phyloP scores from a whole-genome alignment of 2,113 vertebrate genomes.

The Bettongia penicillata region DNA sequence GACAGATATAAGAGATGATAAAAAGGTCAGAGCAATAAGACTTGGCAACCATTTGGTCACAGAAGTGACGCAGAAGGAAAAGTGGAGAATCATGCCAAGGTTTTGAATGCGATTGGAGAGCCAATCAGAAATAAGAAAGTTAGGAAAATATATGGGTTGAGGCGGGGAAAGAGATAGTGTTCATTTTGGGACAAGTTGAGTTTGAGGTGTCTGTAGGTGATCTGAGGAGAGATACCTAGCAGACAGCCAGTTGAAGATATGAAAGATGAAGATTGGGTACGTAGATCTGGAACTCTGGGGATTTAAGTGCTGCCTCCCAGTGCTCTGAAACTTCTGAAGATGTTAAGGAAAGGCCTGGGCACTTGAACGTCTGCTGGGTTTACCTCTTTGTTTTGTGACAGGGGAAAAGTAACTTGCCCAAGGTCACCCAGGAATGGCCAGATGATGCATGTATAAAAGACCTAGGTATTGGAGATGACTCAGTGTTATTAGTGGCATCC shows the following conservation, averaged over 20 bases:
- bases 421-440: not conserved
- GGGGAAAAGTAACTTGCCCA: not conserved
- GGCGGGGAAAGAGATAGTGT: not conserved
- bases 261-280: not conserved
- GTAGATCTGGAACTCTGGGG: not conserved
- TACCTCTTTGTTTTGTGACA: not conserved
- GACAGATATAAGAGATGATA: not conserved
- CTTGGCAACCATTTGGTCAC: not conserved
- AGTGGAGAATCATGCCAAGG: not conserved
- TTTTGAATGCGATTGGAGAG: not conserved
- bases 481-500: not conserved
- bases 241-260: not conserved
- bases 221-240: not conserved
- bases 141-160: not conserved
- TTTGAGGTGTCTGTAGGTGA: not conserved
- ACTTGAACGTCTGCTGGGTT: not conserved
- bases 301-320: not conserved
- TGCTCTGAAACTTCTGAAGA: not conserved
- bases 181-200: not conserved
- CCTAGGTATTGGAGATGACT: not conserved
- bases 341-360: not conserved
- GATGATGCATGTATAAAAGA: not conserved
- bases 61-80: not conserved
- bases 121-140: too few species aligned
- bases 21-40: not conserved